Conservation (phyloP, 2,113 vertebrate genomes). For the Gallinago media region DNA sequence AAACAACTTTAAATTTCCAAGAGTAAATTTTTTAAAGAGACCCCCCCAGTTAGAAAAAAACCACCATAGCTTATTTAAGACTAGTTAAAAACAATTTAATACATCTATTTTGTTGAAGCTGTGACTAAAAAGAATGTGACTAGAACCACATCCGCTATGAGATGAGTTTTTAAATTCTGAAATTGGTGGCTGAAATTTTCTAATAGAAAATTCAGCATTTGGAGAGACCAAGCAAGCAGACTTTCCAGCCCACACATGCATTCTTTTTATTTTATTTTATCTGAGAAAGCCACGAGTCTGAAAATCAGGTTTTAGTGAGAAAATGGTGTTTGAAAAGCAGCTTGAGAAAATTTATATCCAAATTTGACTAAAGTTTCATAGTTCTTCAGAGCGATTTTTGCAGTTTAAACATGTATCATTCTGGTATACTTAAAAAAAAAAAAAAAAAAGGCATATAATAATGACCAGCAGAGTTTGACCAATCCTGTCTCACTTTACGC, state of each 20-base stretch:
- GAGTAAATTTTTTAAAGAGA: not conserved
- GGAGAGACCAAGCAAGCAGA: not conserved
- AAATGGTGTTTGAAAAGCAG: not conserved
- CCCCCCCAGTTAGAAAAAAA: not conserved
- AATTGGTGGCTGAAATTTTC: slow-evolving; percentile 4
- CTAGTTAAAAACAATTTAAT: not conserved
- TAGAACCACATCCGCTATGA: not conserved
- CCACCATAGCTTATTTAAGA: not conserved
- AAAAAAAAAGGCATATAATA: not conserved
- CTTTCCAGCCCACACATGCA: not conserved
- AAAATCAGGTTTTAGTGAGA: not conserved
- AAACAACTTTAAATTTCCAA: not conserved
- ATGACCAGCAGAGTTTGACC: not conserved
- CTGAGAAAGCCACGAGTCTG: not conserved
- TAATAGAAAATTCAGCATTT: not conserved
- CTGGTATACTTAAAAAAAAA: not conserved
- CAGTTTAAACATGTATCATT: not conserved
- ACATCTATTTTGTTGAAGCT: not conserved
- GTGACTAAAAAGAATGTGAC: not conserved
- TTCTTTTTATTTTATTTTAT: not conserved
- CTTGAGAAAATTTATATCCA: not conserved
- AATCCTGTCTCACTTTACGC: not conserved
- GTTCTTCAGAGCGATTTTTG: not conserved
- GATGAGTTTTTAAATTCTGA: not conserved
- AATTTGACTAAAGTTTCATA: not conserved